Base-by-base conservation (phyloP, 1,140 invertebrate species). In the Heliothis virescens region DNA sequence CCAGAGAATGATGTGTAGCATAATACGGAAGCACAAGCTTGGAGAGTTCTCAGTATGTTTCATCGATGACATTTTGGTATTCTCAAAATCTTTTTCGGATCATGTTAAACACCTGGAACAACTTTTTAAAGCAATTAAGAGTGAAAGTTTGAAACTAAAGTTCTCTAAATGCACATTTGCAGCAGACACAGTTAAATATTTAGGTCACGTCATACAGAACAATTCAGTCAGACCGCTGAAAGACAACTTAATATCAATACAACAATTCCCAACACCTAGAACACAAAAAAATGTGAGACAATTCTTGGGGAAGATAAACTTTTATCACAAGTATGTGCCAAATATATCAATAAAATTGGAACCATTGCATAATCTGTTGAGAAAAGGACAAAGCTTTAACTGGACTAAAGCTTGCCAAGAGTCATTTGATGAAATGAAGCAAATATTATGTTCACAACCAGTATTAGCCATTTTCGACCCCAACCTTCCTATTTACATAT, bases 281-380 rank as follows among this genome's bases (percentile, higher is more conserved):
- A 34, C 29, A 34, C 29, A 34, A 4, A 77, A 77, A 60, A 77
- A 77, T 65, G 29, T 77, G 2, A 77, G 60, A 62, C 86, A 87
- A 77, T 86, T 89, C 82, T 55, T 88, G 15, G 84, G 86, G 5
- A 88, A 85, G 85, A 86, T 88, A 11, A 88, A 86, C 60, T 86
- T 85, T 72, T 84, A 89, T 60, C 71, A 86, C 60, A 67, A 90
- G 73, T 88, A 86, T 74, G 81, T 90, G 48, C 83, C 82, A 79
- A 88, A 83, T 65, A 85, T 59, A 62, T 75, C 87, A 82, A 85
- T 81, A 69, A 86, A 80, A 5, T 72, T 89, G 13, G 12, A 55
- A 4, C 69, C 69, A 72, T 13, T 72, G n/a, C 50, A 53, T 21
- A 55, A 72, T 55, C 55, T 72, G 29, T 29, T 55, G 26, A 72